Evolutionary conservation across 2,888 invertebrate genomes (phyloP), one percentile per base, ranked within the genome.

Genomic region (Gari tellinella): DNA sequence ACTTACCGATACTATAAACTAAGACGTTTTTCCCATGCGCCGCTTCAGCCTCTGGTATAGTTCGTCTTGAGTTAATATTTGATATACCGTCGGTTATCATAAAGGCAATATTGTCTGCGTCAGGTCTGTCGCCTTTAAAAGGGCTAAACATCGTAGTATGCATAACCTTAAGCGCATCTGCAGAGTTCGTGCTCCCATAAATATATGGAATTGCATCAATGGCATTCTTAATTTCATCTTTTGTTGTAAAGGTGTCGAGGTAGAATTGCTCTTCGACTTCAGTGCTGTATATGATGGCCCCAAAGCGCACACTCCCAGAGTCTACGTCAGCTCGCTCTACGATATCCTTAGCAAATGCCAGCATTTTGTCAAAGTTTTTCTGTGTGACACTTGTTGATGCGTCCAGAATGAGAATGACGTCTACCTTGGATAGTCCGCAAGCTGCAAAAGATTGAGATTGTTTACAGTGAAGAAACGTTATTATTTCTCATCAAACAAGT

Each of bases 31-130:
- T 72, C 1, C 4, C 53, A 12, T 64, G 51, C 0, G 78, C 75
- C 21, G 56, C 37, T 55, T 78, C 80, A 0, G 81, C 89, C 58
- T 89, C 87, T 2, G 85, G 83, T 17, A 89, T 83, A 5, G 89
- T 90, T 64, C 82, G 69, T 23, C 81, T 72, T 25, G 85, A 75
- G 69, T 89, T 85, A 64, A 89, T 84, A 73, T 89, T 89, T 25
- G 90, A 89, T 40, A 88, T 70, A 67, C 87, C 87, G 67, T 90
- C 90, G 17, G 90, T 89, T 57, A 90, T 78, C 58, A 90, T 74
- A 51, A 90, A 81, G 17, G 80, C 84, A 46, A 88, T 72, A 69
- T 89, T 88, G 2, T 79, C 78, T 3, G 82, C 86, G 21, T 69
- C 80, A 4, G 80, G 76, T 25, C 89, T 72, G 72, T 90, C 90